Evolutionary conservation across 2,113 vertebrate genomes (phyloP), one percentile per base, ranked within the genome.

Genomic region (Cromileptes altivelis): DNA sequence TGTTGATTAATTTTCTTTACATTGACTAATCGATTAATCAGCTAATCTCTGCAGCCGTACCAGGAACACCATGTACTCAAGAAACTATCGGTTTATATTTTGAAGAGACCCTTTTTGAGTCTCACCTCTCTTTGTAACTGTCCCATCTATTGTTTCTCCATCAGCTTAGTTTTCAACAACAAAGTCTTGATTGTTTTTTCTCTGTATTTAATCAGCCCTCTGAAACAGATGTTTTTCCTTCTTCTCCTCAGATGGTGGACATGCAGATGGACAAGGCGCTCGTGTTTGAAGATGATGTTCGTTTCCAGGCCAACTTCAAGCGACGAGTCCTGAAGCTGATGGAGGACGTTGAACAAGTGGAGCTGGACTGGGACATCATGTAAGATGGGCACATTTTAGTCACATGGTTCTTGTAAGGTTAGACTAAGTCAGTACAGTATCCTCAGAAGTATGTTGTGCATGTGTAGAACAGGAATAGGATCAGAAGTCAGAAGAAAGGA

Each of bases 341-440:
- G 97, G 93, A 95, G 56, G 96, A 98, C 42, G 94, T 97, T 89
- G 93, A 96, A 82, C 80, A 27, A 45, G 94, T 86, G 42, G 94
- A 96, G 84, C 93, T 95, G 49, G 95, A 97, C 21, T 99, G 98
- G 98, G 98, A 99, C 88, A 94, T 99, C 68, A 98, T 99, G 98
- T 99, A 94, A 91, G 95, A 83, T 30, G 25, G 40, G 72, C 12
- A 3, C 5, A 4, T 25, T 58, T 70, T 53, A 25, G 4, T 57
- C 4, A 9, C 10, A 0, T 33, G 33, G 9, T 52, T 70, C 1
- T 23, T 13, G 13, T 37, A 21, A 49, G 6, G 55, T 33, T 11
- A 40, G 49, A 25, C 45, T 65, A 47, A 25, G 19, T 73, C 8
- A 12, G 6, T 18, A 23, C 18, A 23, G 27, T 33, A n/a, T 60